Evolutionary conservation across 1,140 invertebrate species (phyloP), one percentile per base, ranked within the genome.

Genomic region (Drosophila mayri): DNA sequence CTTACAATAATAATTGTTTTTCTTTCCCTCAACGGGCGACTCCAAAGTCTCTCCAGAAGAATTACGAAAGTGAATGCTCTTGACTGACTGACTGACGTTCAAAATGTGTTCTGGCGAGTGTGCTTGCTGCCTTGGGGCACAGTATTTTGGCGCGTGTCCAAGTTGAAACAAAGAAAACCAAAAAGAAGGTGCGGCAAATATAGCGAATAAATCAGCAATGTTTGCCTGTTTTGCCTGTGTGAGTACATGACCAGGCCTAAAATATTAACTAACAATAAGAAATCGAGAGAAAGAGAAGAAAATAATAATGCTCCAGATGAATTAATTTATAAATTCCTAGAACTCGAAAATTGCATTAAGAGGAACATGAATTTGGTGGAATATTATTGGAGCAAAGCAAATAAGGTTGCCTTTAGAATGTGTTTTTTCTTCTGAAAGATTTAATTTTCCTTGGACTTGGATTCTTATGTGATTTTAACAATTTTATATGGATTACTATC

Each of bases 111-210:
- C 20, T 55, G 41, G 50, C 32, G 49, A 57, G 38, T 64, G 50
- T 66, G 25, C 43, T 28, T 54, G 67, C 66, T 68, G 75, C 67
- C 57, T 61, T 49, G 58, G 40, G 40, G 73, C 38, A 70, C 35
- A 57, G 52, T 50, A 58, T 80, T 79, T 85, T 85, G 81, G 81
- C 81, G 52, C 78, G 77, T 81, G 81, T 76, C 81, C 81, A 85
- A 85, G 67, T 60, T 47, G 47, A 76, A 50, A 70, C 62, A 66
- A 57, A 74, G 32, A 49, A 76, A 71, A 71, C 32, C 46, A 61
- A 58, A 35, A 22, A 38, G 35, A 46, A 71, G 66, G 65, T 72
- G 72, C 59, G 60, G 67, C 40, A 46, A 40, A 54, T 44, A 52
- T 20, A 62, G 64, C 65, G 40, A 77, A 40, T 49, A 65, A 60